Conservation (phyloP, 2,113 vertebrate species). For the Neodontobutis hainanensis region DNA sequence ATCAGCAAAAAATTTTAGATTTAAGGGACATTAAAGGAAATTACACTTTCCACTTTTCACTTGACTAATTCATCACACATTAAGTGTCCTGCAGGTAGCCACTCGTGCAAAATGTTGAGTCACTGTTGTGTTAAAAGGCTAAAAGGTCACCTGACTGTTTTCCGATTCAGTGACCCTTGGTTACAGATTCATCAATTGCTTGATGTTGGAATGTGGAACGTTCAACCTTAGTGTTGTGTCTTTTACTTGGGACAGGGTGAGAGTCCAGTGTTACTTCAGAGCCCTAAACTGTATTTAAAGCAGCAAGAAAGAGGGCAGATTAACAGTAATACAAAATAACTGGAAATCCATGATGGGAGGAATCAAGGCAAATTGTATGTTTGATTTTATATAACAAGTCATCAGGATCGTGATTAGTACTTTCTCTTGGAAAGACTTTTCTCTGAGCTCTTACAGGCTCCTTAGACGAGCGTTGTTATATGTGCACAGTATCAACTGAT, state of each 20-base stretch:
- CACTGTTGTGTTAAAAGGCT: conserved; percentile 12
- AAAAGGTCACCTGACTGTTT: background rate
- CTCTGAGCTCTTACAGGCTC: conserved; percentile 33
- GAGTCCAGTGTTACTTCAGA: conserved; percentile 38
- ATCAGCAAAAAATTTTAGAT: too few species aligned
- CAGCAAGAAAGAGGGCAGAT: conserved; percentile 40
- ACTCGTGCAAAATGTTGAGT: conserved; percentile 1
- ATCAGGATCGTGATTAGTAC: conserved; percentile 44
- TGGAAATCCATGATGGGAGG: conserved; percentile 62
- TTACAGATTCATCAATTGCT: conserved; percentile 30
- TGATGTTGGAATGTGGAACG: conserved; percentile 40
- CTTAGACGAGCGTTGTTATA: conserved; percentile 2
- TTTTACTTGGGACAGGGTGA: background rate
- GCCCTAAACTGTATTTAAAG: conserved; percentile 41
- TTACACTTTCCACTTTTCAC: too few species aligned
- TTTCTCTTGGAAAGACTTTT: conserved; percentile 44
- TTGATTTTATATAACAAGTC: conserved; percentile 60
- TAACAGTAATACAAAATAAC: conserved; percentile 68
- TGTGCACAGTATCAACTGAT: background rate
- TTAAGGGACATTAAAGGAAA: too few species aligned
- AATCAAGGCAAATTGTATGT: conserved; percentile 31
- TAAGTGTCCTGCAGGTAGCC: background rate
- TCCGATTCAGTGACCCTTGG: background rate
- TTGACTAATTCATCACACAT: background rate
- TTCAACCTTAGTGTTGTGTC: conserved; percentile 26